Base-by-base conservation (phyloP, 2,797 vertebrate genomes). In the Phrynocephalus forsythii region DNA sequence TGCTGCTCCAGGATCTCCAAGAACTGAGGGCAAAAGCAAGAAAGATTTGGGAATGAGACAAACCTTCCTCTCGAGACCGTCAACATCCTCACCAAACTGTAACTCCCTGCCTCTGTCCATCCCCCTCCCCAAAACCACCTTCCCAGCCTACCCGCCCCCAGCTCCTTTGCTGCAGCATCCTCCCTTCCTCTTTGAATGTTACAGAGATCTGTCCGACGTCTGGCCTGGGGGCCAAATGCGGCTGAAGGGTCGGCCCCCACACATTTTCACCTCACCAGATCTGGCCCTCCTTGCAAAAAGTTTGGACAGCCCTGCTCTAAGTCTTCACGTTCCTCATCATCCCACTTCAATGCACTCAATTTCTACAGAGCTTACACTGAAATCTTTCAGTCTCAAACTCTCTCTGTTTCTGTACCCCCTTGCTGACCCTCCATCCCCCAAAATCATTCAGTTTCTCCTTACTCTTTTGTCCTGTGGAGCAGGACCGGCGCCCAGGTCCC, bases 1-100 rank as follows among this genome's bases (percentile, higher is more conserved):
- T 97, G 97, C 89, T 95, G 97, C 88, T 98, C 97, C 95, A 98
- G 91, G 0, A 96, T 97, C 69, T 97, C 96, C 85, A 94, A 95
- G 89, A 98, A 97, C 98, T 98, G 77, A 87, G n/a, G 86, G 48
- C 52, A 88, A 16, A 77, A 88, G 30, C 5, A 77, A 60, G 78
- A 81, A 16, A 73, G 4, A 76, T 84, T 83, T 91, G 33, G 38
- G 10, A 28, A 33, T 72, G 83, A 68, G 9, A 68, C 33, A 82
- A 79, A 26, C 10, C 38, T 50, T 20, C 38, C 5, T 33, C 72
- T 44, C 38, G 9, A 75, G 22, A 22, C 22, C 69, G 20, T 75
- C 72, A 30, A 20, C 16, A 38, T 28, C 7, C 30, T 7, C 20
- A 75, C 20, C 6, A 75, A 33, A 73, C 22, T 24, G 38, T 38